Evolutionary conservation across 2,888 invertebrate species (phyloP).

Genomic region (Brassicogethes aeneus): DNA sequence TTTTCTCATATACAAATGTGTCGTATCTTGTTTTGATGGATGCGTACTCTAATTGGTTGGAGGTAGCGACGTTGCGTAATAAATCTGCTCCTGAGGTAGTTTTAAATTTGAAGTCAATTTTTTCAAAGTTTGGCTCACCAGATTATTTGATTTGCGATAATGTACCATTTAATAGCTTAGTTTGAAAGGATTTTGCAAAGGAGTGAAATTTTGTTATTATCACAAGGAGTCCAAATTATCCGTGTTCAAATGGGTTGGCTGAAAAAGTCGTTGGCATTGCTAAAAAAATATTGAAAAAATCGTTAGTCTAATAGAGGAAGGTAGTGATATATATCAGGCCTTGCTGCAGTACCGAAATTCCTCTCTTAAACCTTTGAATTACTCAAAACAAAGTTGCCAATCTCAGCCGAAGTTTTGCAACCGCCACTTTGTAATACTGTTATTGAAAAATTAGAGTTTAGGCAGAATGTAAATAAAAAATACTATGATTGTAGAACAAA

Average conservation of each 20-base stretch:
- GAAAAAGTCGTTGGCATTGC: constrained; percentile 9
- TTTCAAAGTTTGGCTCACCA: too few species aligned
- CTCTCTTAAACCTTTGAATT: constrained; percentile 11
- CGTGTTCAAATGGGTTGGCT: constrained; percentile 11
- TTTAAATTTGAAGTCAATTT: constrained; percentile 6
- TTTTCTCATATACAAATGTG: constrained; percentile 7
- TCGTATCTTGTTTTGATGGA: constrained; percentile 19
- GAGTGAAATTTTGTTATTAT: constrained; percentile 12
- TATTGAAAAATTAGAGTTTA: constrained; percentile 7
- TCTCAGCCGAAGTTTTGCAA: constrained; percentile 3
- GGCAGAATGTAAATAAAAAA: constrained; percentile 6
- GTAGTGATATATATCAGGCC: constrained; percentile 9
- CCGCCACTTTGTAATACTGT: constrained; percentile 7
- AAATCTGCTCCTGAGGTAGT: constrained; percentile 7
- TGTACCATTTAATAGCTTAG: constrained; percentile 8
- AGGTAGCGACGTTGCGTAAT: too few species aligned
- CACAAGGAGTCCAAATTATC: constrained; percentile 9
- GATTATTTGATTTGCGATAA: too few species aligned
- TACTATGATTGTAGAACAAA: constrained; percentile 10
- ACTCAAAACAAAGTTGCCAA: constrained; percentile 14
- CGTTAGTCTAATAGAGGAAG: constrained; percentile 5
- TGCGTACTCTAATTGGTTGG: constrained; percentile 20
- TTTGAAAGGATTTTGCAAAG: constrained; percentile 7
- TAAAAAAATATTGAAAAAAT: constrained; percentile 9
- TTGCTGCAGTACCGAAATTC: constrained; percentile 17